phyloP scores from a whole-genome alignment of 2,888 invertebrate genomes.

The Blastobasis adustella region DNA sequence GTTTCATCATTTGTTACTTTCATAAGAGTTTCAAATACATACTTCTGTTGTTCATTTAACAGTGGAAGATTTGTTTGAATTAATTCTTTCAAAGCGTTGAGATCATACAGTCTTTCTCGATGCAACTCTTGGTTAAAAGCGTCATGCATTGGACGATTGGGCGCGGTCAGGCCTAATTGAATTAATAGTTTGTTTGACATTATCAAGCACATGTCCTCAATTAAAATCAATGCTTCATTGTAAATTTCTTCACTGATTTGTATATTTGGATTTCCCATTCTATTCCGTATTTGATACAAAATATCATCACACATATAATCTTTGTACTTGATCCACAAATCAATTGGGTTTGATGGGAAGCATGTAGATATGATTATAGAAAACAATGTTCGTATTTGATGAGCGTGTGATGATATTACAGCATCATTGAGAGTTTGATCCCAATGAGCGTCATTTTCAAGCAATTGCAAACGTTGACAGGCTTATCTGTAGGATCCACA shows the following conservation, averaged over 20 bases:
- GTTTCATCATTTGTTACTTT: slow-evolving; percentile 19
- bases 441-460: slow-evolving; percentile 18
- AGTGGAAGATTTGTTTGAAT: slow-evolving; percentile 22
- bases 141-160: slow-evolving; percentile 18
- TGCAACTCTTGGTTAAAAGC: slow-evolving; percentile 12
- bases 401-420: slow-evolving; percentile 14
- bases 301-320: slow-evolving; percentile 14
- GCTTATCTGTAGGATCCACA: neutral
- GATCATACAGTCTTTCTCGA: slow-evolving; percentile 17
- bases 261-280: neutral
- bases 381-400: slow-evolving; percentile 9
- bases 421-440: slow-evolving; percentile 18
- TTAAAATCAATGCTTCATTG: neutral
- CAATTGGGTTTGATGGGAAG: slow-evolving; percentile 10
- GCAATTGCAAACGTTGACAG: neutral
- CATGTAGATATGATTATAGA: slow-evolving; percentile 12
- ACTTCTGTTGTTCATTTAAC: slow-evolving; percentile 22
- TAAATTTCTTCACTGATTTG: neutral
- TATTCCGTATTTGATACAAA: slow-evolving; percentile 5
- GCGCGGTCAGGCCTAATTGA: slow-evolving; percentile 7
- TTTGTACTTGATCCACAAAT: slow-evolving; percentile 9
- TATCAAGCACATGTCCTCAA: neutral
- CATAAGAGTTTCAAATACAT: slow-evolving; percentile 21
- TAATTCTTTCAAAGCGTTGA: slow-evolving; percentile 20
- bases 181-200: neutral